phyloP scores from a whole-genome alignment of 2,888 invertebrate genomes.

The Trimorus sp. region DNA sequence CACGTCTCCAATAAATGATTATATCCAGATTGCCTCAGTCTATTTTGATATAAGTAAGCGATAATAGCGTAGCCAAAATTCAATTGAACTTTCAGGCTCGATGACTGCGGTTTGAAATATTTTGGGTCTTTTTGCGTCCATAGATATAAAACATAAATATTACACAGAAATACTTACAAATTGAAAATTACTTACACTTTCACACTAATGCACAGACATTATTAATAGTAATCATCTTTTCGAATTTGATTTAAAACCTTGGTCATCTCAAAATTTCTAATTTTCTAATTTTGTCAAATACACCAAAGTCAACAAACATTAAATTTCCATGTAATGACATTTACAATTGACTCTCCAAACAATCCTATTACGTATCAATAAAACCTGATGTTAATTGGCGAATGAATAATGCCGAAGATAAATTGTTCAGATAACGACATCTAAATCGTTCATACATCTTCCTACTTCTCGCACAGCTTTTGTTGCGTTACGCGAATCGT shows the following conservation, averaged over 20 bases:
- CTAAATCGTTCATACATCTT: not conserved
- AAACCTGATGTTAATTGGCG: not conserved
- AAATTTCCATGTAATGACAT: not conserved
- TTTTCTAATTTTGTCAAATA: too few relatives aligned
- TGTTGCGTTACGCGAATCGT: slow-evolving; percentile 6
- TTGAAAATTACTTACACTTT: too few relatives aligned
- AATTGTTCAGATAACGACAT: slow-evolving; percentile 7
- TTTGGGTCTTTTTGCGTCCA: not conserved
- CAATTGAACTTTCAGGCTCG: slow-evolving; percentile 29
- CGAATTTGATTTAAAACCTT: too few relatives aligned
- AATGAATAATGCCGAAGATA: slow-evolving; percentile 18
- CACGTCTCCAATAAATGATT: slow-evolving; percentile 64
- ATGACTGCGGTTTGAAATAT: slow-evolving; percentile 10
- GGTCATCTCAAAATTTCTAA: too few relatives aligned
- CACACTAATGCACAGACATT: too few relatives aligned
- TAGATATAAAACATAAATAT: not conserved
- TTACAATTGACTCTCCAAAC: slow-evolving; percentile 1
- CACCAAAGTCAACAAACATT: not conserved
- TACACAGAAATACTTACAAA: too few relatives aligned
- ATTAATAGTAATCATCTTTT: too few relatives aligned
- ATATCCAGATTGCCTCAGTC: slow-evolving; percentile 64
- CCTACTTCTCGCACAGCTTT: slow-evolving; percentile 3
- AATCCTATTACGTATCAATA: not conserved
- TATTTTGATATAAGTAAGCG: slow-evolving; percentile 65
- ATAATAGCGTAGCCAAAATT: slow-evolving; percentile 48